Conservation (phyloP, 1,140 invertebrate species). For the Stenopsyche tienmushanensis region DNA sequence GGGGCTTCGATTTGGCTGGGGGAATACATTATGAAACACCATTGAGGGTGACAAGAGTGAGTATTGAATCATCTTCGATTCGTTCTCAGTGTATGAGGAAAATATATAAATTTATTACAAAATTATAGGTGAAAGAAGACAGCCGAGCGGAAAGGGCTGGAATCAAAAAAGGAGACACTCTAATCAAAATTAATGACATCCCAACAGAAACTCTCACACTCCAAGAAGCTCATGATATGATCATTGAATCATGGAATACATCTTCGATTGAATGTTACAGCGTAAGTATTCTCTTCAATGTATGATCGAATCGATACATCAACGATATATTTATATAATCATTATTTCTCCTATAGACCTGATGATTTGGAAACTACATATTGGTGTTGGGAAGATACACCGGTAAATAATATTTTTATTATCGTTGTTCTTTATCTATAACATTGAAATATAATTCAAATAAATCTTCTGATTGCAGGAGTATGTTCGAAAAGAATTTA, state of each 20-base stretch:
- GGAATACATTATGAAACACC: constrained; percentile 46
- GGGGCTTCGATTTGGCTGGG: constrained; percentile 48
- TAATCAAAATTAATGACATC: constrained; percentile 76
- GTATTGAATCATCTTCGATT: neutral
- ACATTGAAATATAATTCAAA: no score
- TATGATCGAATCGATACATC: neutral
- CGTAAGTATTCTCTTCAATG: no score
- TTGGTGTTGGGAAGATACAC: constrained; percentile 44
- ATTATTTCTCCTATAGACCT: constrained; percentile 46
- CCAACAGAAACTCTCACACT: constrained; percentile 71
- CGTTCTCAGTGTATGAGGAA: neutral
- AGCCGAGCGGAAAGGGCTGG: constrained; percentile 83
- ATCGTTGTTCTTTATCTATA: no score
- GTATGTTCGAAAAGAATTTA: no score
- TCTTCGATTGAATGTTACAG: constrained; percentile 44
- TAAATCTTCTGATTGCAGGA: no score
- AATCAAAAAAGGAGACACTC: constrained; percentile 77
- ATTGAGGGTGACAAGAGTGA: constrained; percentile 45
- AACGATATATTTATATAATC: no score
- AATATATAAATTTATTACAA: no score
- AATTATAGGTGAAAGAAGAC: constrained; percentile 74
- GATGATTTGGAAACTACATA: constrained; percentile 45
- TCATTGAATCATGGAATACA: constrained; percentile 53
- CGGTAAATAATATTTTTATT: constrained; percentile 39
- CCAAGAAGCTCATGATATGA: constrained; percentile 78